Conservation (phyloP, 2,797 vertebrate species). For the Heterohyrax brucei region DNA sequence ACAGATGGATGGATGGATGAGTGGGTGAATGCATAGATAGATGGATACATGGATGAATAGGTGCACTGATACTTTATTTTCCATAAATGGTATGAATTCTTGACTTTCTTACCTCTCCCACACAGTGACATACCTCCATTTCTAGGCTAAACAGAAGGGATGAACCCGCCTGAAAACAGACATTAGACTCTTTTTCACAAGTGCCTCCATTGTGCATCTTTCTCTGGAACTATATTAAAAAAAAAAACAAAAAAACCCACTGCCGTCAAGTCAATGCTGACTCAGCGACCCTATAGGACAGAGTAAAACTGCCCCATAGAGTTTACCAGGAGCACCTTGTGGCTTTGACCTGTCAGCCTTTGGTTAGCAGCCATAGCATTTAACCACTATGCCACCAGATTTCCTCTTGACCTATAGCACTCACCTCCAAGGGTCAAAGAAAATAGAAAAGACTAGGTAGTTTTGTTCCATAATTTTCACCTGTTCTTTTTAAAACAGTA, state of each 20-base stretch:
- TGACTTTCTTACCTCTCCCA: neutral
- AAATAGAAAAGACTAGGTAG: neutral
- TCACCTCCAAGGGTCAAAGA: neutral
- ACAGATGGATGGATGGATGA: too few species aligned
- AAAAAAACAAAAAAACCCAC: too few species aligned
- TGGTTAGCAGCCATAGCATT: too few species aligned
- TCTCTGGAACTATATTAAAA: neutral
- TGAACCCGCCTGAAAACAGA: neutral
- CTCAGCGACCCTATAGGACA: too few species aligned
- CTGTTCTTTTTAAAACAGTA: neutral
- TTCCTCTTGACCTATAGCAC: neutral
- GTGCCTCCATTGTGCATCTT: neutral
- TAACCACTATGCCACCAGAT: too few species aligned
- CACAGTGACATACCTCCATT: neutral
- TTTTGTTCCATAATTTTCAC: neutral
- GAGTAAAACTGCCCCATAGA: too few species aligned
- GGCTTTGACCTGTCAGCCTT: too few species aligned
- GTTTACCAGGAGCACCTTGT: too few species aligned
- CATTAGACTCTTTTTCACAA: neutral
- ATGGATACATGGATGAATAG: too few species aligned
- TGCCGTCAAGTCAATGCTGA: too few species aligned
- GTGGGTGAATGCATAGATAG: too few species aligned
- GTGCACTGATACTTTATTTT: neutral
- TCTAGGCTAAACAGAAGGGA: conserved; percentile 19
- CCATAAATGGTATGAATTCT: neutral